Evolutionary conservation across 2,797 vertebrate genomes (phyloP).

Genomic region (Sus cebifrons): DNA sequence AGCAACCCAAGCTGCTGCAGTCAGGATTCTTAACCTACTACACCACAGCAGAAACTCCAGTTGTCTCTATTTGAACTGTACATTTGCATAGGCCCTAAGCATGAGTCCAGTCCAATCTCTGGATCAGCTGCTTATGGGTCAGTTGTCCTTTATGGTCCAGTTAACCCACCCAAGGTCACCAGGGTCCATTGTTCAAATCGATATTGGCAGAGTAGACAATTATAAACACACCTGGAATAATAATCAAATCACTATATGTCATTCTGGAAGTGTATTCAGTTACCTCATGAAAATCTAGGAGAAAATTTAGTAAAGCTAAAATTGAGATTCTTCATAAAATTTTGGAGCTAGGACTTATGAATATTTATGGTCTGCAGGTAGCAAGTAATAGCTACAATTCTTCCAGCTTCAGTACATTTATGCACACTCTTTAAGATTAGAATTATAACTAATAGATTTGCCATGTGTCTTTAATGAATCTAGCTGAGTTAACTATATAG

Average conservation of each 20-base stretch:
- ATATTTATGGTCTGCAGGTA: slow-evolving; percentile 12
- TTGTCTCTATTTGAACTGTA: slow-evolving; percentile 36
- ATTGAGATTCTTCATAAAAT: slow-evolving; percentile 52
- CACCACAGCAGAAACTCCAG: too few species aligned
- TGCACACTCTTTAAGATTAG: neutral
- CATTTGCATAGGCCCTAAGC: neutral
- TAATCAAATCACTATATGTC: neutral
- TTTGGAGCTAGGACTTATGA: slow-evolving; percentile 35
- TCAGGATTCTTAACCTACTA: too few species aligned
- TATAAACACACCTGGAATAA: slow-evolving; percentile 20
- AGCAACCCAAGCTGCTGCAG: too few species aligned
- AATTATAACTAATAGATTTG: slow-evolving; percentile 1
- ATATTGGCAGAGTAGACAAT: neutral
- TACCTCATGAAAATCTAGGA: slow-evolving; percentile 36
- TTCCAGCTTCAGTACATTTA: neutral
- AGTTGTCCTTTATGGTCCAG: neutral
- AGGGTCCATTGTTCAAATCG: neutral
- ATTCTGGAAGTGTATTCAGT: slow-evolving; percentile 35
- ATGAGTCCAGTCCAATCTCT: neutral
- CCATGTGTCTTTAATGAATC: neutral
- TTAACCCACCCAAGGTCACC: neutral
- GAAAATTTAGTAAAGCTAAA: slow-evolving; percentile 54
- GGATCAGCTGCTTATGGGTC: neutral
- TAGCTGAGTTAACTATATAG: neutral
- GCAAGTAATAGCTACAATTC: slow-evolving; percentile 17